A percentile compares a stretch with the other conserved stretches of the same genome.
Conservation (phyloP, 2,888 invertebrate species). For the Dendrolimus pini region DNA sequence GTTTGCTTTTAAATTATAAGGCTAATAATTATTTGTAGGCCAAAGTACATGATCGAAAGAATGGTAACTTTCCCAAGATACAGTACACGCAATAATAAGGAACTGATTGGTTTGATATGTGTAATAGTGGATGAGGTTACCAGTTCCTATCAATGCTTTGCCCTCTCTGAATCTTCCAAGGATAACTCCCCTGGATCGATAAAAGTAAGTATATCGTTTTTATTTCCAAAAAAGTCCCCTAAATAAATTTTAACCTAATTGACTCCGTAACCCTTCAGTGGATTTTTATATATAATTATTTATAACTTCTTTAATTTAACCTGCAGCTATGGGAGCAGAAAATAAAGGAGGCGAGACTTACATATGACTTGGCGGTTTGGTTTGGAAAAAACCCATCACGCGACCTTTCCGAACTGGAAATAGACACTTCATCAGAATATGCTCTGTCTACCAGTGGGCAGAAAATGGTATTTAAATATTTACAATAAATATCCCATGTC, state of each 20-base stretch:
- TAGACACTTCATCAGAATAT: conserved; percentile 36
- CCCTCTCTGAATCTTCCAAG: conserved; percentile 40
- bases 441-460: conserved; percentile 13
- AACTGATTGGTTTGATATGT: conserved; percentile 29
- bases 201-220: neutral
- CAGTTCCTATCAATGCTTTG: conserved; percentile 38
- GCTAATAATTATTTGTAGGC: conserved; percentile 33
- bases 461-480: neutral
- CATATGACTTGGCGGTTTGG: conserved; percentile 63
- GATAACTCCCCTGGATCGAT: conserved; percentile 22
- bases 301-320: neutral
- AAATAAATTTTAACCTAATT: too few relatives aligned
- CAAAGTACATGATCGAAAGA: conserved; percentile 50
- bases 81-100: conserved; percentile 21
- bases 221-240: neutral
- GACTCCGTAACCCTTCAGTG: too few relatives aligned
- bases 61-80: conserved; percentile 28
- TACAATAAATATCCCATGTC: too few relatives aligned
- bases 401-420: conserved; percentile 40
- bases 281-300: neutral
- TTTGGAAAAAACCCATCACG: conserved; percentile 36
- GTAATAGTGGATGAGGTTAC: conserved; percentile 51
- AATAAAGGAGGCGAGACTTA: conserved; percentile 83
- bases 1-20: too few relatives aligned
- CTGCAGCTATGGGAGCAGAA: conserved; percentile 82